A percentile compares a stretch with the other conserved stretches of the same genome.
Evolutionary conservation across 2,888 invertebrate species (phyloP).

Genomic region (Eupithecia pulchellata): DNA sequence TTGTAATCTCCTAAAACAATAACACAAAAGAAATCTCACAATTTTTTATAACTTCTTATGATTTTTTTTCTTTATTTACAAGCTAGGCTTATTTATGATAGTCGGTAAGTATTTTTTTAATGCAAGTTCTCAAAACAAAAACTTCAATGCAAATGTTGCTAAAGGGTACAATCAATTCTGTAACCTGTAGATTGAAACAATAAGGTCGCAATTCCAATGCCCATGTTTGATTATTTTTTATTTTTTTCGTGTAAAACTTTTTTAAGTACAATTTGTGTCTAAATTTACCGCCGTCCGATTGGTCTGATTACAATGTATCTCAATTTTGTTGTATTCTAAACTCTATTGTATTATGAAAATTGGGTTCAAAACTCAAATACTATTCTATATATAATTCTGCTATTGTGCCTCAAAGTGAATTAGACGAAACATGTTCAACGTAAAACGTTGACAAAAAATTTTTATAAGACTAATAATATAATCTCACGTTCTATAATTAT

Average conservation of each 20-base stretch:
- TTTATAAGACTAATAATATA: background rate
- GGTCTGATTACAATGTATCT: constrained; percentile 6
- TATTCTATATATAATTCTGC: background rate
- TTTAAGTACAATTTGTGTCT: background rate
- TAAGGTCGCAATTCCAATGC: background rate
- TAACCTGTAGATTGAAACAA: background rate
- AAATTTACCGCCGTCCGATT: constrained; percentile 6
- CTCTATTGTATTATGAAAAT: background rate
- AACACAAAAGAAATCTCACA: background rate
- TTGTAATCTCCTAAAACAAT: constrained; percentile 2
- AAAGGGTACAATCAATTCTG: background rate
- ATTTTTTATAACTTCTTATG: background rate
- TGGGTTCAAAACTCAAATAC: background rate
- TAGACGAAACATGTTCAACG: background rate
- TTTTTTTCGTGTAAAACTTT: background rate
- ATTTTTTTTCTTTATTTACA: background rate
- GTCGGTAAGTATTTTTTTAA: background rate
- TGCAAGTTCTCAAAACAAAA: background rate
- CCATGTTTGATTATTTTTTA: background rate
- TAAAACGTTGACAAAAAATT: constrained; percentile 1
- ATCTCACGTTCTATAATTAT: background rate
- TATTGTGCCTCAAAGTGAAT: background rate
- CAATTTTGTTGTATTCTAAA: background rate
- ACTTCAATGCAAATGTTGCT: background rate
- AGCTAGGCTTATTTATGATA: background rate